Evolutionary conservation across 2,113 vertebrate genomes (phyloP).

Genomic region (Manacus vitellinus): DNA sequence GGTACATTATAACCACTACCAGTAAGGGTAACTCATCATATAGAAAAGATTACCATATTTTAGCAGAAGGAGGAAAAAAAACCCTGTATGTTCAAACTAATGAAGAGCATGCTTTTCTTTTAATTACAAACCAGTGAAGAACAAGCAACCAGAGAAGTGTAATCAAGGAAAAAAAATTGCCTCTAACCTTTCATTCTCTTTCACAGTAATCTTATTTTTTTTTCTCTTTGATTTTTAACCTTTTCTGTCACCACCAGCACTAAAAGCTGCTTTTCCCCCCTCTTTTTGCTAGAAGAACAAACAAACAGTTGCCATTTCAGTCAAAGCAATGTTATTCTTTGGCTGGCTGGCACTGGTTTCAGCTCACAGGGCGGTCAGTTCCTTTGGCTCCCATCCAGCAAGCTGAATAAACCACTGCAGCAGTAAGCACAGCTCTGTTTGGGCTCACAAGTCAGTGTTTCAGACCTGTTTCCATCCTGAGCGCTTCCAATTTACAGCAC

Average conservation of each 20-base stretch:
- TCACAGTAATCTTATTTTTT: neutral
- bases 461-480: conserved; percentile 36
- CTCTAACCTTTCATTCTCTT: neutral
- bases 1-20: neutral
- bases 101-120: neutral
- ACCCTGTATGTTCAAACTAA: neutral
- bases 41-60: neutral
- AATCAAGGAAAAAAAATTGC: neutral
- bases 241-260: conserved; percentile 43
- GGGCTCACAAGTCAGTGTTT: neutral
- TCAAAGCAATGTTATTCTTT: conserved; percentile 61
- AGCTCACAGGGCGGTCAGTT: conserved; percentile 42
- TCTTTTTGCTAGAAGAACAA: conserved; percentile 55
- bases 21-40: neutral
- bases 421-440: neutral
- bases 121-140: neutral
- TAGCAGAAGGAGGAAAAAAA: neutral
- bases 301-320: conserved; percentile 65
- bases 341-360: conserved; percentile 49
- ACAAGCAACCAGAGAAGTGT: neutral
- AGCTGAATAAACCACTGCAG: conserved; percentile 31
- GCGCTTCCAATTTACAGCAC: conserved; percentile 1
- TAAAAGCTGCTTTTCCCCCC: neutral
- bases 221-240: conserved; percentile 17
- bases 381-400: conserved; percentile 42